Percentiles rank a stretch among this genome's conserved stretches.
phyloP scores from a whole-genome alignment of 2,113 vertebrate species.

The Neogale vison region DNA sequence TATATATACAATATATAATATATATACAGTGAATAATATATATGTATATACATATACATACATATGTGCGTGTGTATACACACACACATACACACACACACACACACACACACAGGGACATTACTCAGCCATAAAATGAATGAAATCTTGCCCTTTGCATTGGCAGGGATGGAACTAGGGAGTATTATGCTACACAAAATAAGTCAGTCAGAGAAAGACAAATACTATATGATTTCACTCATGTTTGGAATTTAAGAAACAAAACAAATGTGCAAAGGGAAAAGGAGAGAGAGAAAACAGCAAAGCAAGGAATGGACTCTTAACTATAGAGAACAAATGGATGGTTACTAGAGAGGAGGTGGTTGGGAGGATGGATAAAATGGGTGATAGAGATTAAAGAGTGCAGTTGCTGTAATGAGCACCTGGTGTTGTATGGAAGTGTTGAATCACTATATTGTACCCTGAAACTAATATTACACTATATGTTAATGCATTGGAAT shows the following conservation, averaged over 20 bases:
- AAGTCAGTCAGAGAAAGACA: no score
- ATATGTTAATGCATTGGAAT: background rate
- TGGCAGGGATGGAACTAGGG: no score
- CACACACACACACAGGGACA: no score
- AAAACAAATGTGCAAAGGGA: background rate
- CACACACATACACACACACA: no score
- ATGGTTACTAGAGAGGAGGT: background rate
- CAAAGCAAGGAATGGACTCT: background rate
- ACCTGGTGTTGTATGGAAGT: background rate
- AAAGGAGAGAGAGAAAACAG: background rate
- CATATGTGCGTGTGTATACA: no score
- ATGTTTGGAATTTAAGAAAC: background rate
- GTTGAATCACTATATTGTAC: background rate
- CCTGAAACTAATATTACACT: background rate
- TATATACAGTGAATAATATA: no score
- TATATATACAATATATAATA: no score
- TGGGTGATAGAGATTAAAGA: background rate
- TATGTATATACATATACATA: no score
- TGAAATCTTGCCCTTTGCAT: no score
- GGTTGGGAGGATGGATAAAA: background rate
- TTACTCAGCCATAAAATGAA: no score
- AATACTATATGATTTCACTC: no score
- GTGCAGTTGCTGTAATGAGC: background rate
- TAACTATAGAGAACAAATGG: background rate
- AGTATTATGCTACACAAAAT: no score